These are phyloP conservation scores for Ptychochromis oligacanthus DNA, from an alignment of 2,113 vertebrate genomes.

Conservation along the genomic window DNA sequence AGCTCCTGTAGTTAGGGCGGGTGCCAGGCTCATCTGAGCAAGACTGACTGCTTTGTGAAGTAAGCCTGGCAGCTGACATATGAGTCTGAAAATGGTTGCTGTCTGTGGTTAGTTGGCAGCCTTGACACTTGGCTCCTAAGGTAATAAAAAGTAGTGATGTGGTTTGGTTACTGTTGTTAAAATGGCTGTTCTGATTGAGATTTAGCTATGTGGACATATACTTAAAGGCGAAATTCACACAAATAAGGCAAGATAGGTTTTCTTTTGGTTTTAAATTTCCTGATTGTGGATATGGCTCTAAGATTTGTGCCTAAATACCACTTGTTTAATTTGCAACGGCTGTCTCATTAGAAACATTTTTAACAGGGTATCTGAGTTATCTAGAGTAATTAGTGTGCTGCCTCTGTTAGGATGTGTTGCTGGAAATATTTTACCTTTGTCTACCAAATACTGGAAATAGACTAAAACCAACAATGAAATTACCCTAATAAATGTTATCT, in stretches of 20 bases:
- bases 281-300: background rate
- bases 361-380: no score
- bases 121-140: constrained; percentile 58
- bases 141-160: constrained; percentile 67
- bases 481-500: background rate
- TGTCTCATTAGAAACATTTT: no score
- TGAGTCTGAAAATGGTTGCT: constrained; percentile 62
- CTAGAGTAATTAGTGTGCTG: no score
- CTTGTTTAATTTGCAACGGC: no score
- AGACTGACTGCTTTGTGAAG: constrained; percentile 52
- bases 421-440: background rate
- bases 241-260: background rate
- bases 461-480: background rate
- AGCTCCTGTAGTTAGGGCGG: constrained; percentile 53
- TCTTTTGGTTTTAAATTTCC: background rate
- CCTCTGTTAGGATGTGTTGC: no score
- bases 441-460: background rate
- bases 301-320: background rate
- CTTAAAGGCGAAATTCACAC: background rate
- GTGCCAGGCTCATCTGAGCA: constrained; percentile 41
- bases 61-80: constrained; percentile 74
- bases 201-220: background rate
- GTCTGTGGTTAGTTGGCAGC: constrained; percentile 56
- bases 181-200: constrained; percentile 44
- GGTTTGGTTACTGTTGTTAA: constrained; percentile 49